Base-by-base conservation (phyloP, 2,113 vertebrate species). In the Trogon melanurus region DNA sequence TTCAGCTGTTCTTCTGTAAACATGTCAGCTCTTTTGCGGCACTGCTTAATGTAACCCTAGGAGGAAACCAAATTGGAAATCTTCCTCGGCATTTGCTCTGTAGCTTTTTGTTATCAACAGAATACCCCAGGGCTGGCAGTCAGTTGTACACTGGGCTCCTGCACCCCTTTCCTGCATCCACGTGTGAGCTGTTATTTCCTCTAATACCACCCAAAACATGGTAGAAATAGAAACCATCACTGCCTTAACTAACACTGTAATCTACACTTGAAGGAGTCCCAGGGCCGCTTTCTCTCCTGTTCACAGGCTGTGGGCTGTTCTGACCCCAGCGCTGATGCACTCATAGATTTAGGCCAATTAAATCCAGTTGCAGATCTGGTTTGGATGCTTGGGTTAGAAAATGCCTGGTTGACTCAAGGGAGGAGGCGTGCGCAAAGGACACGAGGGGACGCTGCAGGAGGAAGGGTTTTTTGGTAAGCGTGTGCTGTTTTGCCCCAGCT, bases 1-100 rank as follows among this genome's bases (percentile, higher is more conserved):
- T 97, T 98, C 51, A 99, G 98, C 96, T 99, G 99, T 47, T 99
- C 99, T 20, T 99, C 99, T 0, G 96, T 99, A 96, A 99, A 99
- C 99, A 99, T 99, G 96, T 99, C 99, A 0, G 98, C 98, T 67
- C 99, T 98, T 96, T 98, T 99, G 64, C 99, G 99, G 79, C 99
- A 99, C 96, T 99, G 99, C 93, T 99, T 98, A 91, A 99, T 98
- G 91, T 99, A 99, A 50, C 99, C 99, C 99, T 99, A 81, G 26
- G 61, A 76, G 66, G 61, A 94, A 92, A 75, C 4, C 71, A 93
- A 6, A 86, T 47, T 9, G 82, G 30, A 66, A 75, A 91, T 7
- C 22, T 32, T 45, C 36, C 29, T 93, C 53, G n/a, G 53, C 20
- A 26, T 19, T 67, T 88, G 44, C 48, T 90, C 69, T 26, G 50